Conservation (phyloP, 2,888 invertebrate genomes). For the Copidosoma aretas region DNA sequence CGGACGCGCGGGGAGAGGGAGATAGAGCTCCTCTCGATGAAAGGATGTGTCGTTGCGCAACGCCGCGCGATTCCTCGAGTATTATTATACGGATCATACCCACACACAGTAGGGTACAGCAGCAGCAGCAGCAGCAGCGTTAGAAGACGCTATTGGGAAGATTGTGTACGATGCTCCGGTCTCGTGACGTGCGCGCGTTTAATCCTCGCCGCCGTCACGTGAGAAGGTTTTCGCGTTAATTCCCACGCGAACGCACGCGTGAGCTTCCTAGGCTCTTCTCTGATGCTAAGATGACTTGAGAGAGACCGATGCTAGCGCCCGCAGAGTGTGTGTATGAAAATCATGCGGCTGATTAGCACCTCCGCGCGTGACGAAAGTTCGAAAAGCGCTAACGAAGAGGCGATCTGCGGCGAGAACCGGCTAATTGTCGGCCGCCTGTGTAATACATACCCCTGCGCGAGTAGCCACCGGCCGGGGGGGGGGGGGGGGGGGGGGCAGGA, state of each 20-base stretch:
- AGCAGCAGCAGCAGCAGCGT: too few species aligned
- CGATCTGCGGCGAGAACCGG: conserved; percentile 29
- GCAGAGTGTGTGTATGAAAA: background rate
- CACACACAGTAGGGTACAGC: too few species aligned
- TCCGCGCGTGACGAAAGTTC: conserved; percentile 20
- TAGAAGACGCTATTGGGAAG: conserved; percentile 9
- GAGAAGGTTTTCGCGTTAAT: conserved; percentile 6
- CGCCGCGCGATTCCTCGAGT: background rate
- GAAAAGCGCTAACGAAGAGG: conserved; percentile 35
- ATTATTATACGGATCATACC: too few species aligned
- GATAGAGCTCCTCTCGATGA: conserved; percentile 1
- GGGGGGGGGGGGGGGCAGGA: too few species aligned
- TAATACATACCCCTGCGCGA: too few species aligned
- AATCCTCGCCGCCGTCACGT: background rate
- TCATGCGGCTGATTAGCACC: too few species aligned
- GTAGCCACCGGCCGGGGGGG: too few species aligned
- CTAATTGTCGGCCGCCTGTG: background rate
- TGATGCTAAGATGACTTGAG: too few species aligned
- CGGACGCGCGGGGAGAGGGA: background rate
- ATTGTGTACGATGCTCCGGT: background rate
- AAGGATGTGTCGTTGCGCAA: conserved; percentile 12
- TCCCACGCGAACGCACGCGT: conserved; percentile 11
- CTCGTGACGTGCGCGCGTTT: background rate
- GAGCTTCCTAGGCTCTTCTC: too few species aligned
- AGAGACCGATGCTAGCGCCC: too few species aligned